phyloP scores from a whole-genome alignment of 2,113 vertebrate species.

The Accipiter virgatus region DNA sequence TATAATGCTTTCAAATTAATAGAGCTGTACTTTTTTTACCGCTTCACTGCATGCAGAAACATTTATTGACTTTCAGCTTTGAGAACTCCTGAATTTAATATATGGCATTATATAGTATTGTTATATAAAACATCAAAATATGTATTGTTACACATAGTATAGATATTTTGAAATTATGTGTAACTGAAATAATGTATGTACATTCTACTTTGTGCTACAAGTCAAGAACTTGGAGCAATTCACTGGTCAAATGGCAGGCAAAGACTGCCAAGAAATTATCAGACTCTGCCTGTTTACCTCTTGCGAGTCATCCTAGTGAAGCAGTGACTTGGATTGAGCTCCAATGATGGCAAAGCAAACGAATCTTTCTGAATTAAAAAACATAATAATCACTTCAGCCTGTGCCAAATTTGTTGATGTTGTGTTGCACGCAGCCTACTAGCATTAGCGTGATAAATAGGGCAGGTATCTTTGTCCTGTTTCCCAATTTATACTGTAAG shows the following conservation, averaged over 20 bases:
- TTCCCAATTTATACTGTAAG: not conserved
- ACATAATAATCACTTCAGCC: not conserved
- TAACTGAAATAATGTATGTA: fast-evolving
- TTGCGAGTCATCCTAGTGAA: not conserved
- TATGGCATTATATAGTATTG: fast-evolving
- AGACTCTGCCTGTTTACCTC: not conserved
- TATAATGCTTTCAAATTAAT: fast-evolving
- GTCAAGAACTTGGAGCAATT: not conserved
- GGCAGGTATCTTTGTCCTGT: not conserved
- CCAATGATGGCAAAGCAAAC: not conserved
- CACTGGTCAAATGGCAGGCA: not conserved
- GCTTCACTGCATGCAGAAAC: not conserved
- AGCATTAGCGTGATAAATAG: not conserved
- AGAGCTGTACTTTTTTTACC: fast-evolving
- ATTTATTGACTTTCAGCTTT: not conserved
- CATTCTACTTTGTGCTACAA: not conserved
- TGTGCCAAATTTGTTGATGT: not conserved
- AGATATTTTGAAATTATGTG: not conserved
- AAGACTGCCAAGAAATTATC: not conserved
- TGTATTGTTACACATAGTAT: fast-evolving
- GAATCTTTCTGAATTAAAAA: not conserved
- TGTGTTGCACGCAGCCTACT: not conserved
- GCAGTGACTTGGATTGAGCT: not conserved
- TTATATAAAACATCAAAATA: not conserved
- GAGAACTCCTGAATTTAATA: not conserved